A percentile compares a stretch with the other conserved stretches of the same genome.
phyloP scores from a whole-genome alignment of 2,888 invertebrate genomes.

The Perdita meconis region DNA sequence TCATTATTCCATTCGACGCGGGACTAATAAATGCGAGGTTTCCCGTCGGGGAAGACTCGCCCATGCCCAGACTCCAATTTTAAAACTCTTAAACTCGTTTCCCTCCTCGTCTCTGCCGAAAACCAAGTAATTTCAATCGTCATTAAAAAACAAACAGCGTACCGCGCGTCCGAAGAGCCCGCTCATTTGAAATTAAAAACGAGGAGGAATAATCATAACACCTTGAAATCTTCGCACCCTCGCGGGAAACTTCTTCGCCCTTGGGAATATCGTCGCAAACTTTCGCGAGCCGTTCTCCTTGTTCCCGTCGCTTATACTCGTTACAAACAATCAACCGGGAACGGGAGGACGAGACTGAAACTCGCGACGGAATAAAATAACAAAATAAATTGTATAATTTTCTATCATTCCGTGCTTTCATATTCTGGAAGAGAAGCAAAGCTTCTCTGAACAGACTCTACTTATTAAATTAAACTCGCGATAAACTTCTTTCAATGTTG shows the following conservation, averaged over 20 bases:
- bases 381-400: neutral
- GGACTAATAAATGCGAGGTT: neutral
- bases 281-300: conserved; percentile 14
- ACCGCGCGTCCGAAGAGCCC: neutral
- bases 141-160: conserved; percentile 48
- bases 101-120: neutral
- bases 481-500: too few relatives aligned
- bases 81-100: conserved; percentile 3
- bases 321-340: conserved; percentile 7
- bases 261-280: conserved; percentile 17
- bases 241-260: conserved; percentile 34
- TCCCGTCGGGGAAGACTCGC: neutral
- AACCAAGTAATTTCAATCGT: conserved; percentile 44
- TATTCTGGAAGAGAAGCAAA: too few relatives aligned
- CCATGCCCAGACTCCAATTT: conserved; percentile 17
- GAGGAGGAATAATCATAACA: conserved; percentile 50
- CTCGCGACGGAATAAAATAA: neutral
- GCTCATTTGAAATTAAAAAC: conserved; percentile 56
- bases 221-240: conserved; percentile 44
- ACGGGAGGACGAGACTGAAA: neutral
- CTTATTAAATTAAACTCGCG: too few relatives aligned
- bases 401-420: neutral
- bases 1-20: conserved; percentile 5
- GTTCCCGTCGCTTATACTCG: conserved; percentile 6
- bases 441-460: too few relatives aligned